Conservation (phyloP, 2,113 vertebrate genomes). For the Oncorhynchus nerka region DNA sequence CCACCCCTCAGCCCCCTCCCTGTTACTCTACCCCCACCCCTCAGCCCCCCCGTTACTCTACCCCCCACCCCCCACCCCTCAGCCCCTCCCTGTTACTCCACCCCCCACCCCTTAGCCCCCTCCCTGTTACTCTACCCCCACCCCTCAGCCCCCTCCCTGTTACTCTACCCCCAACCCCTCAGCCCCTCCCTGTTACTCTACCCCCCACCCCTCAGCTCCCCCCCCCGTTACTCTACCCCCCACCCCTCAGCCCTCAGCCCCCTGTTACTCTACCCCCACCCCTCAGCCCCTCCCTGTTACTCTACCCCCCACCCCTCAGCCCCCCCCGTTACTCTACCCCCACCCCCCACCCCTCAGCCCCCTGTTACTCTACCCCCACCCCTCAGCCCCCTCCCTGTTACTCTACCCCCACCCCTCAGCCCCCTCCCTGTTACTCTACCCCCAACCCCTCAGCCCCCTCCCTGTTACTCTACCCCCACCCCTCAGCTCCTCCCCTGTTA, state of each 20-base stretch:
- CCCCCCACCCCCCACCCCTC: neutral
- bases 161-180: conserved; percentile 18
- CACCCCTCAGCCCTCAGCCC: conserved; percentile 30
- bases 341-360: conserved; percentile 37
- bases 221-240: neutral
- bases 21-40: too few relatives aligned
- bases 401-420: conserved; percentile 24
- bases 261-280: too few relatives aligned
- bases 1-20: conserved; percentile 38
- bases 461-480: too few relatives aligned
- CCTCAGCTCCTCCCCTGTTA: too few relatives aligned
- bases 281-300: too few relatives aligned
- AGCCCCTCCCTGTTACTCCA: conserved; percentile 13
- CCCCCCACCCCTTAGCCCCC: conserved; percentile 40
- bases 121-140: neutral
- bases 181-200: conserved; percentile 6
- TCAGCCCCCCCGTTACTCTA: too few relatives aligned
- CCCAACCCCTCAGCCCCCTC: too few relatives aligned
- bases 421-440: conserved; percentile 2
- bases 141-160: conserved; percentile 41
- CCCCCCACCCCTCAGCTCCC: conserved; percentile 38
- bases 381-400: neutral
- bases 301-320: conserved; percentile 19
- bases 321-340: conserved; percentile 9
- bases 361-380: neutral